Percentiles rank a stretch among this genome's conserved stretches.
These are phyloP conservation scores for Platanista minor DNA, from an alignment of 2,113 vertebrate species.

Conservation along the genomic window DNA sequence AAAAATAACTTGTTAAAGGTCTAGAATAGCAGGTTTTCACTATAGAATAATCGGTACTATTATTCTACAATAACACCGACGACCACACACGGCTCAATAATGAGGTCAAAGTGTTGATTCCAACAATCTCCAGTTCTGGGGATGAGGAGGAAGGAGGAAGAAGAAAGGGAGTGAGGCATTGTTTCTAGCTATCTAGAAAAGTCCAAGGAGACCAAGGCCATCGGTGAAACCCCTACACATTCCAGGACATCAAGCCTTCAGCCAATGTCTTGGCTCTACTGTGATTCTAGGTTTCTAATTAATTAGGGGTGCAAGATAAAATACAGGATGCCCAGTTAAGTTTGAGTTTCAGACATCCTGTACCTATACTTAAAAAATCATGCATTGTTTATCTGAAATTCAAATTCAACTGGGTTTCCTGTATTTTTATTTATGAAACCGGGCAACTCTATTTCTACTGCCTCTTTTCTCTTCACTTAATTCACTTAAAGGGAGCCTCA, in stretches of 20 bases:
- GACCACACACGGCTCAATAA: neutral
- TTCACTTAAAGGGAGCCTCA: neutral
- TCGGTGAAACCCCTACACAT: neutral
- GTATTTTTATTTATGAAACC: neutral
- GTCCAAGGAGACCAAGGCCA: neutral
- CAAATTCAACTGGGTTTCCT: neutral
- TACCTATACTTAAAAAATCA: neutral
- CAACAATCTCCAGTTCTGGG: neutral
- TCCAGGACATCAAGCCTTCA: neutral
- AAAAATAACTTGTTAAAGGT: neutral
- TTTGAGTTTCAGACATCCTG: neutral
- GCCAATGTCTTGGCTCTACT: neutral
- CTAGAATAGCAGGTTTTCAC: neutral
- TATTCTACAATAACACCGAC: neutral
- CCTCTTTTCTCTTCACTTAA: neutral
- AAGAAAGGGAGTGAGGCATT: neutral
- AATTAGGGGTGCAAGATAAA: neutral
- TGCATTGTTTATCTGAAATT: neutral
- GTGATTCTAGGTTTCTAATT: neutral
- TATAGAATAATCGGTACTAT: neutral
- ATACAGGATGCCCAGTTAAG: neutral
- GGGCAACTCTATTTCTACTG: neutral
- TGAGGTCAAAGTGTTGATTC: neutral
- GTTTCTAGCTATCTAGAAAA: neutral
- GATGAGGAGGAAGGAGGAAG: neutral